phyloP scores from a whole-genome alignment of 2,888 invertebrate species.

The Synergus laeviventris region DNA sequence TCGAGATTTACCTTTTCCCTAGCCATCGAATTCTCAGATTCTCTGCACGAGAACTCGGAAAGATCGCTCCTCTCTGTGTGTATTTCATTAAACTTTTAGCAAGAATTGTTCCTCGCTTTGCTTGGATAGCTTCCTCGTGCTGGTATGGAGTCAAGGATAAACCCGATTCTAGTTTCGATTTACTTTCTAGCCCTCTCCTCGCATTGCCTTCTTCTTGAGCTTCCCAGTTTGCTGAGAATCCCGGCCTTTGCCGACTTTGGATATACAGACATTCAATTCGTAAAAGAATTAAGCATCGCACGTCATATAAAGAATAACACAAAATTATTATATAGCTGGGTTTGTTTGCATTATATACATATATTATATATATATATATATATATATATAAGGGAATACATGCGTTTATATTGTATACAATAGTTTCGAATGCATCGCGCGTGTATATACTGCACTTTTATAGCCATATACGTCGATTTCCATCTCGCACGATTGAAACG shows the following conservation, averaged over 20 bases:
- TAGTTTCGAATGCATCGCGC: not conserved
- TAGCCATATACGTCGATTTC: slow-evolving; percentile 52
- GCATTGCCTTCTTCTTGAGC: not conserved
- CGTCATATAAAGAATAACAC: too few species aligned
- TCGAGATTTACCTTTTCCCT: not conserved
- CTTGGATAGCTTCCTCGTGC: slow-evolving; percentile 2
- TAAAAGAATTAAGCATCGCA: too few species aligned
- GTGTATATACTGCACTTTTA: slow-evolving; percentile 50
- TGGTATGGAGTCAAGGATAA: not conserved
- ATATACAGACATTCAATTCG: too few species aligned
- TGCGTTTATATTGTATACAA: too few species aligned
- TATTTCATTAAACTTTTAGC: slow-evolving; percentile 65
- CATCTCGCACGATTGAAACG: slow-evolving; percentile 62
- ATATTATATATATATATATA: too few species aligned
- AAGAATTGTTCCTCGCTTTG: slow-evolving; percentile 60
- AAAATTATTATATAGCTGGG: too few species aligned
- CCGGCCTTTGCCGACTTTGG: too few species aligned
- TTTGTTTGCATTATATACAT: too few species aligned
- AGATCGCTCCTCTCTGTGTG: slow-evolving; percentile 41
- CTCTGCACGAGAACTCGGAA: not conserved
- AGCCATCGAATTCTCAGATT: not conserved
- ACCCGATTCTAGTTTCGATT: not conserved
- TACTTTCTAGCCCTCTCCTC: not conserved
- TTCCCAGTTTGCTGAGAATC: not conserved
- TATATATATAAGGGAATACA: too few species aligned